A percentile compares a stretch with the other conserved stretches of the same genome.
Conservation (phyloP, 1,140 invertebrate genomes). For the Daktulosphaira vitifoliae region DNA sequence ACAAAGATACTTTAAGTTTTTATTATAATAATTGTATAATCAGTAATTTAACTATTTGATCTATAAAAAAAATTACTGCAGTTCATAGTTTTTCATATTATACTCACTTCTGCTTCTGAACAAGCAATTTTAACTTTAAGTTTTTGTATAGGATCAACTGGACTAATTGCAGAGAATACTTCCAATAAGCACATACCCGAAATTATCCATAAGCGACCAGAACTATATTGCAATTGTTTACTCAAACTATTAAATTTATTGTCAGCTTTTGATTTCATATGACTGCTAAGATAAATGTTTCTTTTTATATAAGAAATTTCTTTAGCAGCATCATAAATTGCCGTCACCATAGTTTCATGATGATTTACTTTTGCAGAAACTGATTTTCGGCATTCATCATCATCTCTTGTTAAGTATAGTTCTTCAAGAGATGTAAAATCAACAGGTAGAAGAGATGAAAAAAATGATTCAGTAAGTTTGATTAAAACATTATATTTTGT, state of each 20-base stretch:
- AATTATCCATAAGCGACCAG: slow-evolving; percentile 14
- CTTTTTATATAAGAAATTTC: not conserved
- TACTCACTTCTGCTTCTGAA: not conserved
- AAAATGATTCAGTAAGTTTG: not conserved
- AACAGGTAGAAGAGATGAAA: not conserved
- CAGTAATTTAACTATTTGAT: no score
- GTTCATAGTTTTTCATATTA: no score
- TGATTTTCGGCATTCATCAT: not conserved
- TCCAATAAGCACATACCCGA: slow-evolving; percentile 17
- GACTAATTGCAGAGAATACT: not conserved
- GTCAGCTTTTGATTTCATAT: not conserved
- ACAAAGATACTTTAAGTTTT: no score
- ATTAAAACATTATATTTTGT: slow-evolving; percentile 1
- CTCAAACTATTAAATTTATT: not conserved
- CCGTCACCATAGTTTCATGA: not conserved
- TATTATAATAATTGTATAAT: no score
- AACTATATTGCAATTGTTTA: slow-evolving; percentile 10
- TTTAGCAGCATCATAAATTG: slow-evolving; percentile 9
- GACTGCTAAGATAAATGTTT: not conserved
- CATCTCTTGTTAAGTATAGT: not conserved
- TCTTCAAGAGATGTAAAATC: not conserved
- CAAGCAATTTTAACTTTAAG: not conserved
- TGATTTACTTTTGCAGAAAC: not conserved
- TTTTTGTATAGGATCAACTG: slow-evolving; percentile 26
- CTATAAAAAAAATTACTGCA: no score